phyloP scores from a whole-genome alignment of 37 sponge, comb jelly and placozoan species.

The Agelas oroides region DNA sequence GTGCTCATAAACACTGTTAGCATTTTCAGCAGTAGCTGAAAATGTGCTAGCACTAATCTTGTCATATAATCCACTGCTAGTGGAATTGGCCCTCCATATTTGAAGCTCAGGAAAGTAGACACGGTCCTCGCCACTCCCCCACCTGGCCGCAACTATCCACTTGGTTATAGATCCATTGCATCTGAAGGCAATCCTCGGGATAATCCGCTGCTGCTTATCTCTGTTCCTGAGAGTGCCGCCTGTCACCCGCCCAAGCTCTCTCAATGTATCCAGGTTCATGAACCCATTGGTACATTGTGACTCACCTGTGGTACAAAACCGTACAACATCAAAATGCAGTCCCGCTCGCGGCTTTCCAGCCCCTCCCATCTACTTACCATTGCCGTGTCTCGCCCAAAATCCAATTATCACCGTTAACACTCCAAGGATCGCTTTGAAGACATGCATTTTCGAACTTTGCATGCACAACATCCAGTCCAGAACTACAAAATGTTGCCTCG shows the following conservation, averaged over 20 bases:
- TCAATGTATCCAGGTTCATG: slow-evolving; percentile 1
- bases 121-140: background rate
- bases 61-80: too few species aligned
- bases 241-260: background rate
- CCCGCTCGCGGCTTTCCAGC: too few species aligned
- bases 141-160: slow-evolving; percentile 8
- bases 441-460: too few species aligned
- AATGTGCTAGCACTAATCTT: background rate
- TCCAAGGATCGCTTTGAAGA: too few species aligned
- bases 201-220: background rate
- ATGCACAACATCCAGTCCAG: too few species aligned
- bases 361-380: too few species aligned
- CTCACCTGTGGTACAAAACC: too few species aligned
- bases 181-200: slow-evolving; percentile 5
- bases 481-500: too few species aligned
- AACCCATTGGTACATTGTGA: background rate
- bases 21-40: background rate
- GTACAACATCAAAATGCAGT: too few species aligned
- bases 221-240: background rate
- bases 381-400: too few species aligned
- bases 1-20: background rate
- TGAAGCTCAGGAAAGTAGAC: background rate
- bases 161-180: slow-evolving; percentile 10
- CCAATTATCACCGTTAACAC: too few species aligned
- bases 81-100: background rate